Evolutionary conservation across 1,140 invertebrate species (phyloP).

Genomic region (Cydia pomonella): DNA sequence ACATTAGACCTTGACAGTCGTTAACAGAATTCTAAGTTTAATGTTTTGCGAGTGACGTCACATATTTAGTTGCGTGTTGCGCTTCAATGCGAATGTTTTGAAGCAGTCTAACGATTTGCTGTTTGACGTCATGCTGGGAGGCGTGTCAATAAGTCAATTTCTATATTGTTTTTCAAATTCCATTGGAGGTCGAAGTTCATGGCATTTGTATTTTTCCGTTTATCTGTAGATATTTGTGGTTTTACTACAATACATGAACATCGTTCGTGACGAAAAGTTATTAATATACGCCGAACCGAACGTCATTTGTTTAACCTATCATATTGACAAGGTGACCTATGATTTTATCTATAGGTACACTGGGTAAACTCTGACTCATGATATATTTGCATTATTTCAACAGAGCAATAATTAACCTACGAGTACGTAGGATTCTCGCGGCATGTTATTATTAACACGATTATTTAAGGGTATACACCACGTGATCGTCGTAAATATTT

Average conservation of each 20-base stretch:
- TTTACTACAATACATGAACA: constrained; percentile 13
- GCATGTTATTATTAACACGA: neutral
- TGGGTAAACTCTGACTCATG: constrained; percentile 20
- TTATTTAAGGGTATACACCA: too few relatives aligned
- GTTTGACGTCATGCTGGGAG: neutral
- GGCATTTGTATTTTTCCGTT: constrained; percentile 15
- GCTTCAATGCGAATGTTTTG: constrained; percentile 15
- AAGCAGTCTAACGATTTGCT: neutral
- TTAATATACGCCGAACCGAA: constrained; percentile 3
- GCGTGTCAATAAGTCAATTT: constrained; percentile 8
- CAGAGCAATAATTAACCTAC: constrained; percentile 10
- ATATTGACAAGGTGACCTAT: constrained; percentile 30
- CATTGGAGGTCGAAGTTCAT: neutral
- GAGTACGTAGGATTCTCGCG: neutral
- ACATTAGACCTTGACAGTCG: neutral
- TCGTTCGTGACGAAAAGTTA: constrained; percentile 19
- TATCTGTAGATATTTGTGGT: constrained; percentile 7
- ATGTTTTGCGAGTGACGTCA: constrained; percentile 22
- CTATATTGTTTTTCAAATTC: constrained; percentile 9
- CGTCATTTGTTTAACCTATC: constrained; percentile 29
- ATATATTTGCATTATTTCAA: neutral
- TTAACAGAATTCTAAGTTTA: neutral
- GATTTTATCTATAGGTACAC: constrained; percentile 28
- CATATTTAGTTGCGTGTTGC: neutral
- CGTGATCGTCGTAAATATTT: too few relatives aligned